Conservation (phyloP, 1,140 invertebrate genomes). For the Brevipalpus yothersi region DNA sequence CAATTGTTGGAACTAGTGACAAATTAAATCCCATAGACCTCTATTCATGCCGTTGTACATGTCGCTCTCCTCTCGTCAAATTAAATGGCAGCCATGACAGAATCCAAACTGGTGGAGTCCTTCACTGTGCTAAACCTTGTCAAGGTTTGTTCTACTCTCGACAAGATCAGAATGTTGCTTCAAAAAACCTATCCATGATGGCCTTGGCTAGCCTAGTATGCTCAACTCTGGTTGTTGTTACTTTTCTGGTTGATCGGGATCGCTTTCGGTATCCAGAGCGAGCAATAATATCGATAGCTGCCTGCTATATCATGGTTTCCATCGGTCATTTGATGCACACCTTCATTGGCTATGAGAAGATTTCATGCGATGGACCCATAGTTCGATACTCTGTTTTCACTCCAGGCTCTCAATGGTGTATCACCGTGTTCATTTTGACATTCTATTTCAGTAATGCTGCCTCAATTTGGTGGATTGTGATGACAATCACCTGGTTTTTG, state of each 20-base stretch:
- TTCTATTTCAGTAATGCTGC: conserved; percentile 87
- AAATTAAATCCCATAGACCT: neutral
- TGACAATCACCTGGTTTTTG: conserved; percentile 83
- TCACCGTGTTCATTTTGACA: conserved; percentile 58
- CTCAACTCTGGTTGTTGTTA: conserved; percentile 33
- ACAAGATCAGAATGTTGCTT: conserved; percentile 67
- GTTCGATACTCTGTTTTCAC: conserved; percentile 31
- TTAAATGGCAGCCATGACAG: conserved; percentile 25
- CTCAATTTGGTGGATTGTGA: conserved; percentile 79
- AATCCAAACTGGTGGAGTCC: conserved; percentile 37
- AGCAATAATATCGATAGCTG: conserved; percentile 79
- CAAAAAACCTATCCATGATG: conserved; percentile 33
- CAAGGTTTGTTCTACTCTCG: conserved; percentile 46
- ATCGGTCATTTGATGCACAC: conserved; percentile 66
- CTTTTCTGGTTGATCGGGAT: conserved; percentile 71
- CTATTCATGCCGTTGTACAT: conserved; percentile 30
- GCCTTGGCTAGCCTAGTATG: conserved; percentile 27
- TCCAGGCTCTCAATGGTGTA: conserved; percentile 38
- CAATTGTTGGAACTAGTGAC: too few relatives aligned
- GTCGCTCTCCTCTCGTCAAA: conserved; percentile 41
- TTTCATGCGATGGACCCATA: conserved; percentile 46
- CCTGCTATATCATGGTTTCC: conserved; percentile 84
- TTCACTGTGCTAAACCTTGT: conserved; percentile 71
- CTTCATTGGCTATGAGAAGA: conserved; percentile 54
- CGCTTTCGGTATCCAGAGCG: conserved; percentile 57